These are phyloP conservation scores for Philereme transversata DNA, from an alignment of 2,888 invertebrate species.

Conservation along the genomic window DNA sequence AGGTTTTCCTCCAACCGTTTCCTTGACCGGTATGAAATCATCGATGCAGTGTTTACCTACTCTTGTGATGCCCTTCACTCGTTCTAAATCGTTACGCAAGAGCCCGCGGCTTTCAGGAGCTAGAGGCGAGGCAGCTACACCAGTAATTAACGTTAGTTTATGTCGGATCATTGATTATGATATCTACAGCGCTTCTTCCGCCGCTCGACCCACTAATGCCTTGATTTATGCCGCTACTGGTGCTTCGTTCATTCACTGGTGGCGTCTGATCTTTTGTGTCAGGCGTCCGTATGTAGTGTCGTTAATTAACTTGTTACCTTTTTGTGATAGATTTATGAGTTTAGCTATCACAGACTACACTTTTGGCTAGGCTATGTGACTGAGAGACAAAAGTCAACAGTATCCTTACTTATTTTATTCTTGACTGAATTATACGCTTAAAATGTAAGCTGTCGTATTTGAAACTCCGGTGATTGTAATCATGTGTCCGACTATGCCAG, in stretches of 20 bases:
- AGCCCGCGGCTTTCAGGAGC: slow-evolving; percentile 57
- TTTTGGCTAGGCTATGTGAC: slow-evolving; percentile 17
- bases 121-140: slow-evolving; percentile 37
- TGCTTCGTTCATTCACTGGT: slow-evolving; percentile 52
- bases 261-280: slow-evolving; percentile 46
- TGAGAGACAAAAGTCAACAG: slow-evolving; percentile 5
- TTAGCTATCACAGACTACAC: slow-evolving; percentile 9
- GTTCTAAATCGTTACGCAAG: slow-evolving; percentile 63
- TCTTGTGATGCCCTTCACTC: slow-evolving; percentile 66
- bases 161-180: slow-evolving; percentile 56
- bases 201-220: slow-evolving; percentile 54
- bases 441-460: slow-evolving; percentile 21
- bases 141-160: slow-evolving; percentile 55
- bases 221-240: slow-evolving; percentile 62
- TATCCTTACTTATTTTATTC: neutral
- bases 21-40: slow-evolving; percentile 79
- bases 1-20: slow-evolving; percentile 63
- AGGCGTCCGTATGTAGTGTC: slow-evolving; percentile 47
- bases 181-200: slow-evolving; percentile 56
- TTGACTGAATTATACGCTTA: neutral
- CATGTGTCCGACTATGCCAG: slow-evolving; percentile 14
- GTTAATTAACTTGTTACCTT: slow-evolving; percentile 37
- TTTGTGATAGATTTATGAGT: slow-evolving; percentile 28
- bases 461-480: slow-evolving; percentile 17
- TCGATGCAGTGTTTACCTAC: slow-evolving; percentile 62